These are phyloP conservation scores for Tipula confusa DNA, from an alignment of 2,888 invertebrate genomes.

Conservation along the genomic window DNA sequence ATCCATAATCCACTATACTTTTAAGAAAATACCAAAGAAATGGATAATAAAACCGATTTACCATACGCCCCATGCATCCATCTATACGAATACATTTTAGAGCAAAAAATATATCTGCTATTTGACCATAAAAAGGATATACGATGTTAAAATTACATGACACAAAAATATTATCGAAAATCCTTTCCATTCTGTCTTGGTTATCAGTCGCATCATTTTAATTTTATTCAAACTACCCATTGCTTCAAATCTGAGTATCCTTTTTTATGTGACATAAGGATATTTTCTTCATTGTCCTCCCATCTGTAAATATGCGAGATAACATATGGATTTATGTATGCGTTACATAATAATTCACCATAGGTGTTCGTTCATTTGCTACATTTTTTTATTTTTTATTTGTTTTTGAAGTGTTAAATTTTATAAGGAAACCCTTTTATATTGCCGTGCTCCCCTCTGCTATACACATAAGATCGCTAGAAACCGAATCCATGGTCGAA, in stretches of 20 bases:
- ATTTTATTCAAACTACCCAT: conserved; percentile 7
- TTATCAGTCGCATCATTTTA: conserved; percentile 16
- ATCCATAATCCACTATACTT: neutral
- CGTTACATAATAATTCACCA: neutral
- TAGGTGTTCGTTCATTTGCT: conserved; percentile 1
- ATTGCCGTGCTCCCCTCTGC: neutral
- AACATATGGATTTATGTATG: neutral
- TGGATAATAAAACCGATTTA: neutral
- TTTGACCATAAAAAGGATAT: conserved; percentile 16
- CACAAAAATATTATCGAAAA: neutral
- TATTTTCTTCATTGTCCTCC: neutral
- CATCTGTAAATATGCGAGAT: neutral
- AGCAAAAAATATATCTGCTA: no score
- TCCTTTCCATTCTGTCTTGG: neutral
- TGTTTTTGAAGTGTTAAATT: neutral
- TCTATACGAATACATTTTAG: no score
- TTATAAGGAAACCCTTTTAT: neutral
- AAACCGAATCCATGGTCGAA: neutral
- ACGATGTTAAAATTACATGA: neutral
- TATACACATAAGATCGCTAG: neutral
- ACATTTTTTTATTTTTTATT: neutral
- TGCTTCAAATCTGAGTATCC: neutral
- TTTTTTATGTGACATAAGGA: neutral
- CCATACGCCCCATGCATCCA: conserved; percentile 4
- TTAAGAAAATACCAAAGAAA: neutral